Base-by-base conservation (phyloP, 2,797 vertebrate species). In the Rhinatrema bivittatum region DNA sequence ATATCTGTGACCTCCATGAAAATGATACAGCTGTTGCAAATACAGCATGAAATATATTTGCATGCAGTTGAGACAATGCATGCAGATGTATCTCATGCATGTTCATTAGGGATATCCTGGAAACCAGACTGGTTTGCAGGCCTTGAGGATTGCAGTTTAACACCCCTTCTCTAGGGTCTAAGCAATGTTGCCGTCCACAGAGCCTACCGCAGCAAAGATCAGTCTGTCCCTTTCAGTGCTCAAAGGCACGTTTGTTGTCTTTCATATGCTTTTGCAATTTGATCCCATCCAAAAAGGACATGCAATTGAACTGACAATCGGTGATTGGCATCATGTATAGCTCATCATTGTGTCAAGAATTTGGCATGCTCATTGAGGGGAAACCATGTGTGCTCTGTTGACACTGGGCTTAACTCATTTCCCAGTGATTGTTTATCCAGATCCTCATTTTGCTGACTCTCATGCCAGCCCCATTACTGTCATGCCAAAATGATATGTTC, bases 341-440 rank as follows among this genome's bases (percentile, higher is more conserved):
- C 50, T 72, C 58, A 43, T 62, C 60, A 46, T 44, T 40, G 38
- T 57, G 51, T 60, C 56, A 53, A 61, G 54, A 49, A 47, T 55
- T 54, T 63, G 57, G 61, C 39, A 27, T 60, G 50, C 61, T 54
- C 29, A 1, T 28, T 31, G 45, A 64, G 45, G 42, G 62, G 55
- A 60, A 47, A 20, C 35, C 54, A 32, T 62, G 50, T 62, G 46
- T 21, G 5, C 57, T 49, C 44, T 46, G 32, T 60, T 60, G 47
- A 65, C 56, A 46, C 44, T 29, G 43, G 47, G 38, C 45, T 60
- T 27, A 39, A 53, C 65, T 57, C 55, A 26, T 33, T 46, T 62
- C 41, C 57, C 27, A 3, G 20, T 7, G 3, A 14, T 16, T 3
- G 50, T 41, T n/a, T 19, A 24, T 61, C 51, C 74, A 68, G 48